phyloP scores from a whole-genome alignment of 2,888 invertebrate species.

The Litoditis marina region DNA sequence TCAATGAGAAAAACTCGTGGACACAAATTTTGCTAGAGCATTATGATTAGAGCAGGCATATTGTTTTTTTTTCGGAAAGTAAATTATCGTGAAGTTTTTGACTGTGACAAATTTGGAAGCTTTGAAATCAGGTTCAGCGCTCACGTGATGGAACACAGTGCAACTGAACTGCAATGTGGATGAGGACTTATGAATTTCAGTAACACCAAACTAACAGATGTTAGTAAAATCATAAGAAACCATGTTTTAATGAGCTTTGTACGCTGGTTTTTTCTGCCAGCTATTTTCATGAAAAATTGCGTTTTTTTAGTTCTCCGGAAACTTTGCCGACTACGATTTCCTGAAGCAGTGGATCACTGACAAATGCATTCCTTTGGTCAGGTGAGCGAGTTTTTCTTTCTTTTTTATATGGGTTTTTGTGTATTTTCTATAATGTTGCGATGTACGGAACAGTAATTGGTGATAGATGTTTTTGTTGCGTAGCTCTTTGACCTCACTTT shows the following conservation, averaged over 20 bases:
- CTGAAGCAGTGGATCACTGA: conserved; percentile 82
- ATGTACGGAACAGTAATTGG: background rate
- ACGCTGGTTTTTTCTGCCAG: too few species aligned
- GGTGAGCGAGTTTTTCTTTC: too few species aligned
- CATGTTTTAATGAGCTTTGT: too few species aligned
- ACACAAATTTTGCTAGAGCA: too few species aligned
- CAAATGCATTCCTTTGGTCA: conserved; percentile 92
- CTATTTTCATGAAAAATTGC: background rate
- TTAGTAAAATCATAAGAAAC: too few species aligned
- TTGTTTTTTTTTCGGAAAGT: too few species aligned
- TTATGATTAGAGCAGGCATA: too few species aligned
- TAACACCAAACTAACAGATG: background rate
- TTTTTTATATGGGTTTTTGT: background rate
- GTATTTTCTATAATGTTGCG: background rate
- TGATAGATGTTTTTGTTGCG: background rate
- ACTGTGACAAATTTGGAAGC: too few species aligned
- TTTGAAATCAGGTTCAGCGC: too few species aligned
- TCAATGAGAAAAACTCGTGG: background rate
- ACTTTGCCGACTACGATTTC: conserved; percentile 70
- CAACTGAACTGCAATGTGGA: too few species aligned
- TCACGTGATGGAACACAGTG: too few species aligned
- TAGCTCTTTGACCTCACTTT: background rate
- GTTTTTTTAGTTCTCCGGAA: conserved; percentile 51
- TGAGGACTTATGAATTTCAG: background rate
- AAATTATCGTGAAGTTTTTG: too few species aligned